Evolutionary conservation across 2,888 invertebrate species (phyloP), one percentile per base, ranked within the genome.

Genomic region (Dysmachus trigonus): DNA sequence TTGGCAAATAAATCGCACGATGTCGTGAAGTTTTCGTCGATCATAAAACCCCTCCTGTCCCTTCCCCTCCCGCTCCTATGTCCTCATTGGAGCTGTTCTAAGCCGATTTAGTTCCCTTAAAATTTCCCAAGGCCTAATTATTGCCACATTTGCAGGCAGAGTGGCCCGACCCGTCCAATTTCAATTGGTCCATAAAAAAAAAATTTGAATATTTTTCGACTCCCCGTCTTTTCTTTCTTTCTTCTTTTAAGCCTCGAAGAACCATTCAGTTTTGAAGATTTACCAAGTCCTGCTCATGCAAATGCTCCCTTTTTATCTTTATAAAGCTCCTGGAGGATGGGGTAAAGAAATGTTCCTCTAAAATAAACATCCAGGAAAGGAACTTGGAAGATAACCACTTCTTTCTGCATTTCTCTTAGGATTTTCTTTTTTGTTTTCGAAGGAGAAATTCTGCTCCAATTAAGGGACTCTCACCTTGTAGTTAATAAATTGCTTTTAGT

Each of bases 131-230:
- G 81, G 53, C 62, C 62, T 62, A 53, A 81, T 81, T 81, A 81
- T 81, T 81, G 53, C 81, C 62, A 33, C 81, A 81, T 81, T 79
- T 81, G 33, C 62, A 62, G 62, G 62, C n/a, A 81, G 81, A 81
- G 33, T 35, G 35, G 33, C 31, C 53, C 33, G 62, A 35, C 81
- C 53, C 33, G 62, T 62, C 81, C 53, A 41, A 53, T 62, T 62
- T 81, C 62, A 31, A 62, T 62, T 38, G 81, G 22, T 33, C 33
- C 81, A 81, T 81, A 35, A 79, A 38, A 79, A 35, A 79, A 38
- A 79, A 79, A 35, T 79, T 41, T 79, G 53, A 79, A 79, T n/a
- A n/a, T 79, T 35, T 22, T 79, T 51, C 47, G 72, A 30, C 72
- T 31, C 7, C 30, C 33, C 30, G 27, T 62, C 10, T 62, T 62